Percentiles rank a stretch among this genome's conserved stretches.
These are phyloP conservation scores for Xanthorhoe designata DNA, from an alignment of 2,888 invertebrate genomes.

Conservation along the genomic window DNA sequence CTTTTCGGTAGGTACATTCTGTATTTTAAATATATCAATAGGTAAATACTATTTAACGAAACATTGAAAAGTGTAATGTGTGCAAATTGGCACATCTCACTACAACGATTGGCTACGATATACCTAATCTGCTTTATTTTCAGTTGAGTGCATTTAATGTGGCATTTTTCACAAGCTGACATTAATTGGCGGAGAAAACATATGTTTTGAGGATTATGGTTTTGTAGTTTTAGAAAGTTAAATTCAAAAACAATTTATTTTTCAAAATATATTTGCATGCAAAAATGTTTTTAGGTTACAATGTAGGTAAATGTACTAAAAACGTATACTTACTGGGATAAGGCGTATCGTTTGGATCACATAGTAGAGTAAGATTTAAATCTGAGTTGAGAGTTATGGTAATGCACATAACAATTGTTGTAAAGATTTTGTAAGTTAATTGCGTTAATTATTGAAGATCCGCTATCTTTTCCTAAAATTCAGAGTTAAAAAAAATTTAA, in stretches of 20 bases:
- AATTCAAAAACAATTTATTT: neutral
- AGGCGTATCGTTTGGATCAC: too few relatives aligned
- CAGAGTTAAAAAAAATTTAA: neutral
- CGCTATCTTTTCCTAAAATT: too few relatives aligned
- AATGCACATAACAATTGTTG: too few relatives aligned
- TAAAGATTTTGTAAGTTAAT: too few relatives aligned
- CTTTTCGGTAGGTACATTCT: neutral
- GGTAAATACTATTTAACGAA: too few relatives aligned
- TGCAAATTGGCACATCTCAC: slow-evolving; percentile 48
- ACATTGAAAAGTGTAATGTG: slow-evolving; percentile 47
- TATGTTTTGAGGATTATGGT: slow-evolving; percentile 32
- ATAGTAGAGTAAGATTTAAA: too few relatives aligned
- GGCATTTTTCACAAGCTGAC: neutral
- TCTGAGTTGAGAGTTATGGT: too few relatives aligned
- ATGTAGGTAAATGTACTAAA: too few relatives aligned
- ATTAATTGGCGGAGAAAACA: slow-evolving; percentile 9
- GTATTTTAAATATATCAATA: too few relatives aligned
- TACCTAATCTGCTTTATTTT: slow-evolving; percentile 4
- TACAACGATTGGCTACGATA: slow-evolving; percentile 33
- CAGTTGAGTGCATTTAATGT: slow-evolving; percentile 5
- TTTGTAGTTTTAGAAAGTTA: slow-evolving; percentile 1
- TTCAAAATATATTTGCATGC: neutral
- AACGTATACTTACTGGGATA: too few relatives aligned
- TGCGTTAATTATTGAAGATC: too few relatives aligned
- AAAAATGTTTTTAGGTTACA: neutral